phyloP scores from a whole-genome alignment of 2,113 vertebrate species.

The Galeopterus variegatus region DNA sequence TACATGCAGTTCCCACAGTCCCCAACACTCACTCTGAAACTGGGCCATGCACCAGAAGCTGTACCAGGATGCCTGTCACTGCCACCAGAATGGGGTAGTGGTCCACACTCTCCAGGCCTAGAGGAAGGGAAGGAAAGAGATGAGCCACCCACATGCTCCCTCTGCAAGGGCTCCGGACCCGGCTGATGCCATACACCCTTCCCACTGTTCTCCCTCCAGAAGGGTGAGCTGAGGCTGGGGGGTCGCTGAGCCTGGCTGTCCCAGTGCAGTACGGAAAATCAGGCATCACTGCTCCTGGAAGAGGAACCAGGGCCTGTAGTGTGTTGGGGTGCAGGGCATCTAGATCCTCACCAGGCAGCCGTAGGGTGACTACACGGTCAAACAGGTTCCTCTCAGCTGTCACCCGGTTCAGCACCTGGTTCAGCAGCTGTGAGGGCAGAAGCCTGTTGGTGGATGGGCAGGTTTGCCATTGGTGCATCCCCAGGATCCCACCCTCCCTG shows the following conservation, averaged over 20 bases:
- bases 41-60: slow-evolving; percentile 94
- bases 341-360: slow-evolving; percentile 90
- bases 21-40: slow-evolving; percentile 92
- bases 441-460: not conserved
- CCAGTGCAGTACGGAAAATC: rapidly evolving
- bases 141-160: not conserved
- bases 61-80: slow-evolving; percentile 97
- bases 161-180: not conserved
- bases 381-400: slow-evolving; percentile 95
- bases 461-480: not conserved
- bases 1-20: not conserved
- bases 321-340: not conserved
- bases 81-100: slow-evolving; percentile 99
- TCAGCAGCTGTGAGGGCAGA: slow-evolving; percentile 90
- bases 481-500: not conserved
- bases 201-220: not conserved
- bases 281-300: not conserved
- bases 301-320: not conserved
- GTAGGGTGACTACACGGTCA: slow-evolving; percentile 94
- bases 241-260: not conserved
- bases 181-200: not conserved
- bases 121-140: not conserved
- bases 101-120: slow-evolving; percentile 98
- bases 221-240: not conserved
- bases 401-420: slow-evolving; percentile 95